Conservation (phyloP, 2,113 vertebrate species). For the Centropristis striata region DNA sequence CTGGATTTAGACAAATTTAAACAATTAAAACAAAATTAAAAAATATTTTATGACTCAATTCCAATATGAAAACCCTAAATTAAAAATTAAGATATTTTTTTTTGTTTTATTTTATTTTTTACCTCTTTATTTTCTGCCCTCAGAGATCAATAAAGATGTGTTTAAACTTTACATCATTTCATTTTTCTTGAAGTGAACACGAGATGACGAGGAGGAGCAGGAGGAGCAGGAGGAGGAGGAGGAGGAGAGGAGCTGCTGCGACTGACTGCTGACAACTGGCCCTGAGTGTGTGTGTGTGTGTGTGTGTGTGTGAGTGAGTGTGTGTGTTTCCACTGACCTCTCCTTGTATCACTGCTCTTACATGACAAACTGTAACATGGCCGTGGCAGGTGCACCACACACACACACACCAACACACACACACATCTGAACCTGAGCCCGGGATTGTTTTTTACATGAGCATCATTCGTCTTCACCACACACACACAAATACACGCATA, state of each 20-base stretch:
- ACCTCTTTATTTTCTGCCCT: no score
- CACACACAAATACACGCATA: slow-evolving; percentile 27
- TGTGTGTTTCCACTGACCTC: slow-evolving; percentile 55
- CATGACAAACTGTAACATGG: slow-evolving; percentile 66
- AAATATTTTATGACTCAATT: no score
- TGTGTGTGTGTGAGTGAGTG: slow-evolving; percentile 43
- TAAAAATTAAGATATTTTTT: no score
- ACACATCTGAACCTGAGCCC: slow-evolving; percentile 9
- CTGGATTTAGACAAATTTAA: no score
- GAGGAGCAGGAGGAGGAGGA: slow-evolving; percentile 28
- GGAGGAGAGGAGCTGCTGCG: slow-evolving; percentile 26
- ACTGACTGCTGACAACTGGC: slow-evolving; percentile 69
- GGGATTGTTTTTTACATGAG: slow-evolving; percentile 44
- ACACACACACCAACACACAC: slow-evolving; percentile 1
- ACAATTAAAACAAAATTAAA: no score
- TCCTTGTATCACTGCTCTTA: slow-evolving; percentile 51
- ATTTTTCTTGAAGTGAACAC: neutral
- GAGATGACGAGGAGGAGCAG: slow-evolving; percentile 15
- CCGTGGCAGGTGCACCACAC: slow-evolving; percentile 46
- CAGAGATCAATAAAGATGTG: no score
- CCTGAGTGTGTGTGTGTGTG: slow-evolving; percentile 24
- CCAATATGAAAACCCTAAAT: no score
- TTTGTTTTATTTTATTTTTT: no score
- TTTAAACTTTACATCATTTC: no score
- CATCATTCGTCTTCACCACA: slow-evolving; percentile 12